These are phyloP conservation scores for Paradoxurus hermaphroditus DNA, from an alignment of 2,113 vertebrate species.

Conservation along the genomic window DNA sequence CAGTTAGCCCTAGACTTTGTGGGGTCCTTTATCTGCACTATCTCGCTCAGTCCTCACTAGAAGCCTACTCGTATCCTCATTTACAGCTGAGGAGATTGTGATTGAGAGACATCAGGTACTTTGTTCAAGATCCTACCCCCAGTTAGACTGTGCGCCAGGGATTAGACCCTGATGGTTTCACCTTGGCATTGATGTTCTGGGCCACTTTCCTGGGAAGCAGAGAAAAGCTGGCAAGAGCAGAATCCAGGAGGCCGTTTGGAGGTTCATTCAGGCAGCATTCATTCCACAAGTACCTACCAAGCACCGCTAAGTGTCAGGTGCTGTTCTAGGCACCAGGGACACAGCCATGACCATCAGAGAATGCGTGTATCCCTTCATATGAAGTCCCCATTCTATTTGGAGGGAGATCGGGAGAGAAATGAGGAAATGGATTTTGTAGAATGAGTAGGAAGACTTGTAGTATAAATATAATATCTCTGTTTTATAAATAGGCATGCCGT, in stretches of 20 bases:
- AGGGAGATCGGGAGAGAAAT: neutral
- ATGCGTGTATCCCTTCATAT: neutral
- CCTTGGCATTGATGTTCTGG: neutral
- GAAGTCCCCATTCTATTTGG: neutral
- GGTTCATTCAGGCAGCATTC: neutral
- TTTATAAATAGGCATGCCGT: neutral
- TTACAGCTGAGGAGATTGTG: neutral
- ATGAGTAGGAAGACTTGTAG: neutral
- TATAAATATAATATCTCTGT: neutral
- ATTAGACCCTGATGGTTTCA: neutral
- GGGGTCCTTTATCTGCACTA: neutral
- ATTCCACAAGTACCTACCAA: neutral
- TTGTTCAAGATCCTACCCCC: neutral
- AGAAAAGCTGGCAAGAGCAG: neutral
- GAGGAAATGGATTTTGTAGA: constrained; percentile 20
- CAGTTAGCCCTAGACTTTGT: neutral
- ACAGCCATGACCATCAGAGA: neutral
- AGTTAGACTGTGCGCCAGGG: neutral
- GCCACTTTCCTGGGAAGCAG: neutral
- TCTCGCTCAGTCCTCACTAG: neutral
- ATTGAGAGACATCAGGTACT: neutral
- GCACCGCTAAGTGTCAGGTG: neutral
- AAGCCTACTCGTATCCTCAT: neutral
- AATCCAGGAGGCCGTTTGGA: neutral
- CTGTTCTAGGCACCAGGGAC: neutral